Conservation (phyloP, 2,113 vertebrate genomes). For the Mesitornis unicolor region DNA sequence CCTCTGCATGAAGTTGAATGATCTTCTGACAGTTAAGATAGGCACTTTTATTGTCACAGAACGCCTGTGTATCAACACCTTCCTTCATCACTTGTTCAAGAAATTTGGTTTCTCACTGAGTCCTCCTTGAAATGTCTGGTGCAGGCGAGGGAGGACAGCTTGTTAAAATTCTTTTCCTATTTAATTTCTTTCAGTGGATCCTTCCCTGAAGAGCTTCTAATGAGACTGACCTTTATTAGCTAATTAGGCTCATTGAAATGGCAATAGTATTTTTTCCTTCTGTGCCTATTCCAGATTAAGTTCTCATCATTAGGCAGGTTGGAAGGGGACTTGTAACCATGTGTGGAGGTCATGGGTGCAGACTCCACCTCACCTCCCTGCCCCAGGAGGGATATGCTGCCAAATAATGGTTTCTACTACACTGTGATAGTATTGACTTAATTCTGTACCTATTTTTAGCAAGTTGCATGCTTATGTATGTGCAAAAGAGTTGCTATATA, state of each 20-base stretch:
- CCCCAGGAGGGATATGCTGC: not conserved
- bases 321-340: not conserved
- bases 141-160: not conserved
- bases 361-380: not conserved
- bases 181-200: constrained; percentile 11
- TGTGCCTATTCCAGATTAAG: not conserved
- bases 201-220: constrained; percentile 59
- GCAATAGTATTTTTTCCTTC: not conserved
- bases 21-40: not conserved
- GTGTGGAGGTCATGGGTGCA: not conserved
- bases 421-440: not conserved
- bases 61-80: not conserved
- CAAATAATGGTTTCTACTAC: not conserved
- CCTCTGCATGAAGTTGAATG: not conserved
- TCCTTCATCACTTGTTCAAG: not conserved
- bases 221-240: constrained; percentile 66
- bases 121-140: not conserved
- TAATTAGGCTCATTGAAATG: constrained; percentile 47
- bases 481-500: not conserved
- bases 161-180: constrained; percentile 13
- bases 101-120: not conserved
- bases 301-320: not conserved
- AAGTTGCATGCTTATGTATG: not conserved
- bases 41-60: not conserved
- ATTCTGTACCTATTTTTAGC: not conserved